These are phyloP conservation scores for Bergia puertoricense DNA, from an alignment of 92 coral and sea anemone genomes.

Conservation along the genomic window DNA sequence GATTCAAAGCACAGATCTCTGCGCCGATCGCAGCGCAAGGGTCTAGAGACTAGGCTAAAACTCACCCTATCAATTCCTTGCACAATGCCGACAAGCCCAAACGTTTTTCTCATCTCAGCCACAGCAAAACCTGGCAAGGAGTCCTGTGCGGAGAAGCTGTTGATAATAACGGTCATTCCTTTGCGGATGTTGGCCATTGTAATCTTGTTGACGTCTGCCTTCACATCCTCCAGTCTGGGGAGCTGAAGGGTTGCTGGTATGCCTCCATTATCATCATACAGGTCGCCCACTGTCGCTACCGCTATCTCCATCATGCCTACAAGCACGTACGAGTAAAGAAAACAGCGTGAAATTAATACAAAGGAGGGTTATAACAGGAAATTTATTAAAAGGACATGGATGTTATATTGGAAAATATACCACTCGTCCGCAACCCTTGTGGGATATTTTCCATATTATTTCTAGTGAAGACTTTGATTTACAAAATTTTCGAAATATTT, in stretches of 20 bases:
- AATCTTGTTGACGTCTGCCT: slow-evolving; percentile 87
- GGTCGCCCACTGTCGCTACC: slow-evolving; percentile 86
- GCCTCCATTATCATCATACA: slow-evolving; percentile 97
- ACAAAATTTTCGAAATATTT: no score
- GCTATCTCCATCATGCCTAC: slow-evolving; percentile 96
- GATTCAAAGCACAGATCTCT: background rate
- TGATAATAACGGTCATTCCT: slow-evolving; percentile 78
- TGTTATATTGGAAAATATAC: no score
- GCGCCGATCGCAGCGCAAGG: background rate
- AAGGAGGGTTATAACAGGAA: background rate
- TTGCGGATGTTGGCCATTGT: slow-evolving; percentile 72
- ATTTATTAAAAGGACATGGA: no score
- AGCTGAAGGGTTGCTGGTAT: slow-evolving; percentile 77
- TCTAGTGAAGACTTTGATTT: no score
- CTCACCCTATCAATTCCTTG: slow-evolving; percentile 82
- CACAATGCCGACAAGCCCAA: slow-evolving; percentile 87
- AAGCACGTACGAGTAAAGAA: background rate
- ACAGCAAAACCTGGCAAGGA: slow-evolving; percentile 77
- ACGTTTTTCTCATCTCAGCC: slow-evolving; percentile 91
- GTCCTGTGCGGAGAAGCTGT: slow-evolving; percentile 58
- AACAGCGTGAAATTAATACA: background rate
- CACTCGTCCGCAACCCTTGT: no score
- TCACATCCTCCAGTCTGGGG: slow-evolving; percentile 91
- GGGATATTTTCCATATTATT: no score
- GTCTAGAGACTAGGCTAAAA: background rate